Evolutionary conservation across 2,797 vertebrate species (phyloP), one percentile per base, ranked within the genome.

Genomic region (Odontamblyopus rebecca): DNA sequence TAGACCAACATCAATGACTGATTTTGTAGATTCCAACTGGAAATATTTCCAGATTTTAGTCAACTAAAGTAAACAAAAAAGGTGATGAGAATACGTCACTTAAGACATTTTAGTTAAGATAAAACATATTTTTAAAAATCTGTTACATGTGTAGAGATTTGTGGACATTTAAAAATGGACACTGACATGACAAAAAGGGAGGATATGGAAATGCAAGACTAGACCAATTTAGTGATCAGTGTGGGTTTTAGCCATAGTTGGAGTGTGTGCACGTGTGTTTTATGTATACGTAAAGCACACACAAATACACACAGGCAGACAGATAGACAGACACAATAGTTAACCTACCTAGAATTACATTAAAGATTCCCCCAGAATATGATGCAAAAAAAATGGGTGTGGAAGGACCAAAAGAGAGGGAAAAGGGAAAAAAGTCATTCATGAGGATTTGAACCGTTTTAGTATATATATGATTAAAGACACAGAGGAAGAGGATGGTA

Each of bases 301-400:
- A 93, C 90, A 93, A 93, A 93, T 89, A 91, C 90, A 93, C 91
- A 93, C 91, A 91, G 87, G 93, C 92, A 91, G 91, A 95, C 92
- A 93, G 90, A 91, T 89, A 91, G 93, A 94, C 92, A 91, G 91
- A 94, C 93, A 94, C 90, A 51, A 93, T 89, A 85, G 78, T 93
- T 92, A 93, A 95, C 94, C 94, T 95, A 95, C 94, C 94, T 94
- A 95, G 93, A 91, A 86, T 91, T 89, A 94, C 86, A 93, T 92
- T 93, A 90, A 91, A 94, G 93, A 92, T 88, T 94, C 93, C 93
- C 85, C 86, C 92, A 91, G 90, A 92, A 88, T 93, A 85, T 90
- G 90, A 93, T 90, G 91, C 91, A 91, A 92, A 90, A 87, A 90
- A 65, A 90, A 91, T 91, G 88, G 89, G 87, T 89, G 91, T 92